These are phyloP conservation scores for Heterohyrax brucei DNA, from an alignment of 2,797 vertebrate species.

Conservation along the genomic window DNA sequence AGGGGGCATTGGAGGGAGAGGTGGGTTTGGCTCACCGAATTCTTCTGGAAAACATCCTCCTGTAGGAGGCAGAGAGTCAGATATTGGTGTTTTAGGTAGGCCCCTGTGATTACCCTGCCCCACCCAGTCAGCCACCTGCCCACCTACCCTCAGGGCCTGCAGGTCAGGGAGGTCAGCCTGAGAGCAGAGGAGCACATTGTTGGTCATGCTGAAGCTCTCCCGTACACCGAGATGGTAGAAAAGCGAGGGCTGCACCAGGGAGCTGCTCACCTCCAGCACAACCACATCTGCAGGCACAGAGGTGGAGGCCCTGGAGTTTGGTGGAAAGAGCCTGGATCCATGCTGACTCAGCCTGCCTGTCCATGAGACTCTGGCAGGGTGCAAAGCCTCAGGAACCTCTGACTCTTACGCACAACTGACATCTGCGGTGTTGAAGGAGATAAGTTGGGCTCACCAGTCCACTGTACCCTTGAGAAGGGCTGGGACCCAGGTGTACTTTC, in stretches of 20 bases:
- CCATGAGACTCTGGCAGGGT: neutral
- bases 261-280: conserved; percentile 95
- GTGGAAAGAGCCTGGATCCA: neutral
- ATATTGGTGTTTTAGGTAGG: neutral
- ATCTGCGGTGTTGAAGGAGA: neutral
- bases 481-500: neutral
- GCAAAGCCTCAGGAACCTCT: neutral
- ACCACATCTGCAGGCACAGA: conserved; percentile 92
- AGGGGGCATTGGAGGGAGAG: neutral
- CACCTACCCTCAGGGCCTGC: conserved; percentile 93
- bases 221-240: conserved; percentile 97
- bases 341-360: neutral
- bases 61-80: conserved; percentile 75
- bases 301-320: neutral
- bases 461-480: neutral
- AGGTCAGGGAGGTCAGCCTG: conserved; percentile 93
- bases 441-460: neutral
- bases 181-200: conserved; percentile 95
- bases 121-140: neutral
- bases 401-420: neutral
- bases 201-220: conserved; percentile 97
- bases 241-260: conserved; percentile 94
- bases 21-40: conserved; percentile 83
- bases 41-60: conserved; percentile 90
- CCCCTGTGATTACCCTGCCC: neutral